phyloP scores from a whole-genome alignment of 2,113 vertebrate genomes.

The Vidua macroura region DNA sequence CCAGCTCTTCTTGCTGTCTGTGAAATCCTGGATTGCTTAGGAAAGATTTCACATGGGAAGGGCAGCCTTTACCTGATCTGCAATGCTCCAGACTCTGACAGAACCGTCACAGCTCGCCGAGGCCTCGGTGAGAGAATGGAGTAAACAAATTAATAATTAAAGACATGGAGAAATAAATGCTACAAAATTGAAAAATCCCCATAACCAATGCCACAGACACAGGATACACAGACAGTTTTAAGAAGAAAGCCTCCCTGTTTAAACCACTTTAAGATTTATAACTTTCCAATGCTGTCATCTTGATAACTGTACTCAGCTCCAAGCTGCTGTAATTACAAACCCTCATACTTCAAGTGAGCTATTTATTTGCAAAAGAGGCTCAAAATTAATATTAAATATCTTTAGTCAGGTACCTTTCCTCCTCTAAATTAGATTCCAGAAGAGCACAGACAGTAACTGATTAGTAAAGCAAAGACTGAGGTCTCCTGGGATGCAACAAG shows the following conservation, averaged over 20 bases:
- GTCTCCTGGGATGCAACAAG: not conserved
- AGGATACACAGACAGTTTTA: not conserved
- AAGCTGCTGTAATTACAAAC: not conserved
- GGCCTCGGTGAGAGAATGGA: slow-evolving; percentile 71
- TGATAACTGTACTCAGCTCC: not conserved
- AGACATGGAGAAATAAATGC: not conserved
- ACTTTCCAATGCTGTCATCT: not conserved
- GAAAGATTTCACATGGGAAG: not conserved
- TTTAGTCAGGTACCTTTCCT: not conserved
- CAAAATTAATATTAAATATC: not conserved
- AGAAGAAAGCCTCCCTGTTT: not conserved
- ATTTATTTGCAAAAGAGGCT: not conserved
- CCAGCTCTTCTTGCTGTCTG: not conserved
- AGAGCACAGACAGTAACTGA: not conserved
- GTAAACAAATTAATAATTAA: slow-evolving; percentile 8
- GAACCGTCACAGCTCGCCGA: slow-evolving; percentile 94
- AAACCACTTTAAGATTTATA: not conserved
- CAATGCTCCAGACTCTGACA: slow-evolving; percentile 88
- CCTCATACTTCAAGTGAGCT: not conserved
- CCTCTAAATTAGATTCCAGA: not conserved
- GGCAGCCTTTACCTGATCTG: slow-evolving; percentile 82
- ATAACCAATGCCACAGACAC: not conserved
- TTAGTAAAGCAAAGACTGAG: not conserved
- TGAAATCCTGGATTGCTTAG: not conserved
- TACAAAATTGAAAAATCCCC: not conserved